Conservation (phyloP, 2,113 vertebrate species). For the Gnathonemus echidnorhynchus region DNA sequence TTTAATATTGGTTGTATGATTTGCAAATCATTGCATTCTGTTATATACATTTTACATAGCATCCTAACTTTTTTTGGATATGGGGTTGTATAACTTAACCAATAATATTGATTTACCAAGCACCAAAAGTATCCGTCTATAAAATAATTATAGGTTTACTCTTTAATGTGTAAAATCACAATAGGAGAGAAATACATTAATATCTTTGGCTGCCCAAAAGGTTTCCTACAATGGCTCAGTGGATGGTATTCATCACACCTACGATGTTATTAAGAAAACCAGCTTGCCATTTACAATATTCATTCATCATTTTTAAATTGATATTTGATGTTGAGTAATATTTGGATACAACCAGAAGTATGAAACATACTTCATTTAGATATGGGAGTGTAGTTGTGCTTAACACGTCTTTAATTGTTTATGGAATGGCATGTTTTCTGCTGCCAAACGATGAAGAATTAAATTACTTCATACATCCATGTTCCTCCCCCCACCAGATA, state of each 20-base stretch:
- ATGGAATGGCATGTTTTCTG: too few relatives aligned
- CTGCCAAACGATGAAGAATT: too few relatives aligned
- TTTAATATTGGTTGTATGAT: not conserved
- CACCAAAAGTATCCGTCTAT: not conserved
- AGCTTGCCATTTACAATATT: not conserved
- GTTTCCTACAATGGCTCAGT: too few relatives aligned
- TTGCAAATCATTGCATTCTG: too few relatives aligned
- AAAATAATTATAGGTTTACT: not conserved
- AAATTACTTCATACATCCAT: too few relatives aligned
- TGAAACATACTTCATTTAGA: not conserved
- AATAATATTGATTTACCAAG: not conserved
- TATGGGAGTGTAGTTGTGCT: not conserved
- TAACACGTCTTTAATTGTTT: not conserved
- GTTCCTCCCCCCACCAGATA: too few relatives aligned
- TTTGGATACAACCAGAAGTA: not conserved
- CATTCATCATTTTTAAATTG: not conserved
- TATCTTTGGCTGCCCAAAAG: not conserved
- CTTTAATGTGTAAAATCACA: not conserved
- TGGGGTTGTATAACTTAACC: not conserved
- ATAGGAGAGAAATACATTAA: not conserved
- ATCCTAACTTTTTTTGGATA: not conserved
- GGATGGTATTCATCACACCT: too few relatives aligned
- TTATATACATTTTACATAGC: not conserved
- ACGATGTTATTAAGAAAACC: not conserved
- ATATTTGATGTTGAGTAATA: not conserved